Base-by-base conservation (phyloP, 2,888 invertebrate genomes). In the Abrostola tripartita region DNA sequence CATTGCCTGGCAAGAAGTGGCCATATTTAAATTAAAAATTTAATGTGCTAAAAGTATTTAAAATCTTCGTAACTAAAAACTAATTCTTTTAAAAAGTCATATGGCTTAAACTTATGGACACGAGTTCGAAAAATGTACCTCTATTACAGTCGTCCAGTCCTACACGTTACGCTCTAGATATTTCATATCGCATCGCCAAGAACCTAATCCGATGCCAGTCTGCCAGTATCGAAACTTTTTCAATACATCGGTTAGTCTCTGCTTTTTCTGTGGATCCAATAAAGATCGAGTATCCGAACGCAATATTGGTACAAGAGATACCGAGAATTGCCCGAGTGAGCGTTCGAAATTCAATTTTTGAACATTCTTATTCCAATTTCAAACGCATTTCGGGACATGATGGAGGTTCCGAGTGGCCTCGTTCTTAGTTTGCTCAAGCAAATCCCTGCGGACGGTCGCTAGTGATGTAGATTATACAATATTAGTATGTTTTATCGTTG, bases 361-460 rank as follows among this genome's bases (percentile, higher is more conserved):
- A 74, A 71, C 61, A 74, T 79, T 76, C 71, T 79, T 79, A 70
- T 76, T 80, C 74, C 68, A 65, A 77, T 79, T 79, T 75, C 78
- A 75, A 74, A 77, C 67, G 76, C 60, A 71, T 70, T 77, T 63
- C 44, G 59, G 67, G 50, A 65, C 68, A 68, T 71, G 68, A 70
- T 62, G 60, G 64, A 77, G 66, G 61, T 65, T 51, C 14, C 60
- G 52, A 72, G 75, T 71, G 73, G 69, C 64, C 68, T 71, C 70
- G 74, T 64, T 76, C 60, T 79, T 65, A 76, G 77, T 79, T 77
- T 79, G 65, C 71, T 68, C 61, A 74, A 79, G 68, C 57, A 78
- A 78, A 74, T 78, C 62, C 56, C 58, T 0, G 35, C 49, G 58
- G 67, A 70, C 10, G 51, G 47, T 47, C 40, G 41, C 38, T 71